Conservation (phyloP, 2,888 invertebrate species). For the Vannuccia rotundouncinata region DNA sequence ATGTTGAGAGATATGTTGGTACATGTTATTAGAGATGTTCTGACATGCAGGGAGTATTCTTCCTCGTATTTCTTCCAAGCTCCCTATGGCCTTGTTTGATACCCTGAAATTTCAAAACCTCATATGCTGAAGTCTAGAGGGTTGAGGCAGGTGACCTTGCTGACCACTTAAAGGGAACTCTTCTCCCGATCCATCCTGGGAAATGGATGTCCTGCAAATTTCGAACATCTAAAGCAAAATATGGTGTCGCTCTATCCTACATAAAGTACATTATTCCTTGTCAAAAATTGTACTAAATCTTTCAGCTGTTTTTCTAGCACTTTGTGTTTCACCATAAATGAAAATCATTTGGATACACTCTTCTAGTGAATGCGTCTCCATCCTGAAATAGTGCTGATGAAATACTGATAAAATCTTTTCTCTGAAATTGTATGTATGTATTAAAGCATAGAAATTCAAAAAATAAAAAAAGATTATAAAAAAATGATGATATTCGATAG, state of each 20-base stretch:
- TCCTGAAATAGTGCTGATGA: too few species aligned
- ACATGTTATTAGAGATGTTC: background rate
- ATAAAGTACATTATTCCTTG: background rate
- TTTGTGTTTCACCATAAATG: too few species aligned
- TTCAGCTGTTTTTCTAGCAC: too few species aligned
- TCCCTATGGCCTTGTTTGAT: conserved; percentile 9
- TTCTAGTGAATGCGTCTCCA: too few species aligned
- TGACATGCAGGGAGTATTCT: conserved; percentile 5
- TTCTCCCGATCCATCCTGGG: background rate
- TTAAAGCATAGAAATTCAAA: too few species aligned
- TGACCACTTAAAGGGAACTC: background rate
- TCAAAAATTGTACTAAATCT: too few species aligned
- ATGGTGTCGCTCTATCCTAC: background rate
- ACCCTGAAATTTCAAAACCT: background rate
- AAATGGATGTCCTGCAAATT: conserved; percentile 9
- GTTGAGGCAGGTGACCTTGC: conserved; percentile 9
- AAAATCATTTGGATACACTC: too few species aligned
- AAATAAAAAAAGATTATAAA: too few species aligned
- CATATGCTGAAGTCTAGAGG: conserved; percentile 19
- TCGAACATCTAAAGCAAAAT: conserved; percentile 7
- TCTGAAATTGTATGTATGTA: too few species aligned
- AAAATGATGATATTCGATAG: too few species aligned
- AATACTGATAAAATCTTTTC: too few species aligned
- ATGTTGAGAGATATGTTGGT: background rate
- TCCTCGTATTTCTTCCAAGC: conserved; percentile 16